A percentile compares a stretch with the other conserved stretches of the same genome.
These are phyloP conservation scores for Magallana angulata DNA, from an alignment of 1,140 invertebrate genomes.

Conservation along the genomic window DNA sequence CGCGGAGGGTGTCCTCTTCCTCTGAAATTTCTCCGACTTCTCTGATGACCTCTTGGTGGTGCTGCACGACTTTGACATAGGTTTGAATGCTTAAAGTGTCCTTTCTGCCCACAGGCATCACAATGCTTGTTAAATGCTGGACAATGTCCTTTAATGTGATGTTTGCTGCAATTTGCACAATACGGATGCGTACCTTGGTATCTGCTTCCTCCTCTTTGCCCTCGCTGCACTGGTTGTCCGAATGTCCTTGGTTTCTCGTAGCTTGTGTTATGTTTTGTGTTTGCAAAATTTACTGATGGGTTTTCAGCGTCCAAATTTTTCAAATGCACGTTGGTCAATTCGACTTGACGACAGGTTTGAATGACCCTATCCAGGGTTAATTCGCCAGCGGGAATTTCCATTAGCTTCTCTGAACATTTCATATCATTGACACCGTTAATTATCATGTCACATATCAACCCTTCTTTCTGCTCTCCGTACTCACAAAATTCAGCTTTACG, in stretches of 20 bases:
- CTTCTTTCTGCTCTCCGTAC: slow-evolving; percentile 56
- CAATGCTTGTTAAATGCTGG: slow-evolving; percentile 47
- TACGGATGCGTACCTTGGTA: slow-evolving; percentile 15
- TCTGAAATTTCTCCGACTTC: background rate
- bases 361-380: slow-evolving; percentile 54
- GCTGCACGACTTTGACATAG: slow-evolving; percentile 21
- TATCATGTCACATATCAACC: slow-evolving; percentile 59
- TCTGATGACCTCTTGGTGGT: background rate
- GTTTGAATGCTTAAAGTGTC: slow-evolving; percentile 51
- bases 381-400: slow-evolving; percentile 49
- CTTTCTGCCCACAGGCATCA: slow-evolving; percentile 17
- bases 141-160: slow-evolving; percentile 40
- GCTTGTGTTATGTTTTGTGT: background rate
- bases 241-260: too few species aligned
- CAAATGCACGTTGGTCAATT: slow-evolving; percentile 52
- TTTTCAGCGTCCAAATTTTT: slow-evolving; percentile 32
- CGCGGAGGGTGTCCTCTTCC: too few species aligned
- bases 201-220: too few species aligned
- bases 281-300: slow-evolving; percentile 18
- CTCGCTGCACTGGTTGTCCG: too few species aligned
- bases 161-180: slow-evolving; percentile 51
- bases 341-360: slow-evolving; percentile 54
- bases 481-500: slow-evolving; percentile 57
- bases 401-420: slow-evolving; percentile 60
- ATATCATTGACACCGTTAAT: slow-evolving; percentile 54